Evolutionary conservation across 2,888 invertebrate species (phyloP).

Genomic region (Falcaria lacertinaria): DNA sequence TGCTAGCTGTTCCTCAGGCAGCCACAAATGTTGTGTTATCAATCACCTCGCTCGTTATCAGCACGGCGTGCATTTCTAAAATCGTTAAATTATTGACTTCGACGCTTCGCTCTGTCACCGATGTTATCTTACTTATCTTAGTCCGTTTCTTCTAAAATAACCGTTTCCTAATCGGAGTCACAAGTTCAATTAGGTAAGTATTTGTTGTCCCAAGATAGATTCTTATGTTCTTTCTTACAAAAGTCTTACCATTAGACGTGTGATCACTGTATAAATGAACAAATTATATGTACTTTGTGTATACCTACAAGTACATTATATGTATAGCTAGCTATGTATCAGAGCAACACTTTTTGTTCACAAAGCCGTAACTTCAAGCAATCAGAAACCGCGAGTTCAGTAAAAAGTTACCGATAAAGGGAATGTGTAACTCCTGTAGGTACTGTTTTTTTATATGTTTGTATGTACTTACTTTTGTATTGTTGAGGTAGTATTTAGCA

Average conservation of each 20-base stretch:
- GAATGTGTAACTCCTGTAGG: not conserved
- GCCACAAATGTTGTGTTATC: not conserved
- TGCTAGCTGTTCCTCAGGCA: conserved; percentile 8
- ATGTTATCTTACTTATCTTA: not conserved
- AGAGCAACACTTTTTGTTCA: too few relatives aligned
- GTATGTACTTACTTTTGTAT: not conserved
- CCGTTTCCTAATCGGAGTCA: too few relatives aligned
- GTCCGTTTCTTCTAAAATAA: too few relatives aligned
- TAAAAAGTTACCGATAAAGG: not conserved
- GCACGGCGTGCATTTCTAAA: conserved; percentile 17
- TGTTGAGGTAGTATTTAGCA: too few relatives aligned
- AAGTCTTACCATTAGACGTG: too few relatives aligned
- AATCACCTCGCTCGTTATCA: conserved; percentile 14
- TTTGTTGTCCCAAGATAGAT: too few relatives aligned
- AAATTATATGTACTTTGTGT: too few relatives aligned
- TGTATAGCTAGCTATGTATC: too few relatives aligned
- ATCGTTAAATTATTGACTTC: conserved; percentile 1
- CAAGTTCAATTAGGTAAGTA: too few relatives aligned
- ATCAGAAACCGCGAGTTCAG: not conserved
- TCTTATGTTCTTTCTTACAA: too few relatives aligned
- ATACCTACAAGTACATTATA: not conserved
- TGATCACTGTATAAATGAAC: too few relatives aligned
- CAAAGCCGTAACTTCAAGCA: not conserved
- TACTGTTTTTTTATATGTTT: not conserved
- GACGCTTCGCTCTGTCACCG: not conserved